A percentile compares a stretch with the other conserved stretches of the same genome.
phyloP scores from a whole-genome alignment of 2,888 invertebrate genomes.

The Hofmannophila pseudospretella region DNA sequence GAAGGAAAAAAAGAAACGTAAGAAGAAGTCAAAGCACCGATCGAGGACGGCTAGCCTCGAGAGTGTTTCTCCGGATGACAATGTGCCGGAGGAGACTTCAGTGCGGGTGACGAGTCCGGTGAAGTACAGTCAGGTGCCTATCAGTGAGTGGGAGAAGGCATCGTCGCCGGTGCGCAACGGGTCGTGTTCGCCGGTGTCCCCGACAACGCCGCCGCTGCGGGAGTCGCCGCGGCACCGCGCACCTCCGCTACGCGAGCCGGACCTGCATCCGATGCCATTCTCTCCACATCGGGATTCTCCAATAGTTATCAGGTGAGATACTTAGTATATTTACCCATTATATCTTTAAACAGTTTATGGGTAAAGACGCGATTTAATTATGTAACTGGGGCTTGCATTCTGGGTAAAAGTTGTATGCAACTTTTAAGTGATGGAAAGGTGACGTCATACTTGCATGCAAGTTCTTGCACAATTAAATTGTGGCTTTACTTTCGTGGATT shows the following conservation, averaged over 20 bases:
- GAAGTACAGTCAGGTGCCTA: slow-evolving; percentile 63
- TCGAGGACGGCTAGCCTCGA: slow-evolving; percentile 84
- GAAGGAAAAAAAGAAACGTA: slow-evolving; percentile 85
- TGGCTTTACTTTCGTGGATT: no score
- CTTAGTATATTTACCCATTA: no score
- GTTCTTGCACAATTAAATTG: no score
- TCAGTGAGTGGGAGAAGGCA: slow-evolving; percentile 73
- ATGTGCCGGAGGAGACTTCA: slow-evolving; percentile 46
- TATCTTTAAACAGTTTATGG: no score
- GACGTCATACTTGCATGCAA: no score
- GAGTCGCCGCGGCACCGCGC: slow-evolving; percentile 36
- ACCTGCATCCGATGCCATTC: slow-evolving; percentile 49
- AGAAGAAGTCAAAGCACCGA: slow-evolving; percentile 83
- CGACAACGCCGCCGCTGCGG: slow-evolving; percentile 73
- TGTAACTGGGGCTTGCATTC: no score
- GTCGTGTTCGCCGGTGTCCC: slow-evolving; percentile 78
- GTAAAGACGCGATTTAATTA: no score
- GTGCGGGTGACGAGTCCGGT: slow-evolving; percentile 42
- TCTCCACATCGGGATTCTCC: slow-evolving; percentile 67
- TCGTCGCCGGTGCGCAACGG: slow-evolving; percentile 77
- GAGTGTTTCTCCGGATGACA: slow-evolving; percentile 79
- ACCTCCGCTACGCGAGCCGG: slow-evolving; percentile 44
- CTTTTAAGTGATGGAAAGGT: no score
- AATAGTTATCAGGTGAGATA: slow-evolving; percentile 38
- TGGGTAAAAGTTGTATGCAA: no score